Base-by-base conservation (phyloP, 2,888 invertebrate genomes). In the Agrochola litura region DNA sequence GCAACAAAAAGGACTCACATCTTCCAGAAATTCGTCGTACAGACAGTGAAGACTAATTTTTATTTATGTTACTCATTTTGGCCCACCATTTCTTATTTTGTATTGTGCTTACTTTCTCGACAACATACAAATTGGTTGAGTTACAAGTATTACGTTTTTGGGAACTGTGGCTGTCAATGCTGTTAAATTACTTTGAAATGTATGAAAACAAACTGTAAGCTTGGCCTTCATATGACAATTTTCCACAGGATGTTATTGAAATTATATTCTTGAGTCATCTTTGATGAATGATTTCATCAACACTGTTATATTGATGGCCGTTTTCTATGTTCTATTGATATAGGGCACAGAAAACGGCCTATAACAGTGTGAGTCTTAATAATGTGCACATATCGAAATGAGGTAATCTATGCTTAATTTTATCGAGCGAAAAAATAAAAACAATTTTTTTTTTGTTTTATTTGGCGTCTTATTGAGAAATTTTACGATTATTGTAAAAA, bases 61-160 rank as follows among this genome's bases (percentile, higher is more conserved):
- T 70, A 83, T 80, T 83, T 79, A 80, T 79, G 75, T 66, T 79
- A 68, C 65, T 76, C 77, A 80, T 80, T 81, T 70, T 43, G 66
- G 54, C 14, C 30, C 67, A 8, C 74, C 64, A 69, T 79, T 75
- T 71, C 46, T 67, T 63, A 58, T 82, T 77, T 77, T 76, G 30
- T 77, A 77, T 82, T 77, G 30, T 77, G 43, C 61, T 70, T 81
- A 66, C 56, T 61, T 70, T 46, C 41, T 25, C 49, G 60, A 70
- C 77, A 56, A 70, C 25, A 70, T 54, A 81, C 60, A 81, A 80
- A 77, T 81, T 67, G 43, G 37, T 70, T 37, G 25, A 56, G 46
- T 70, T 61, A 41, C 41, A 66, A 66, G 49, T 81, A 60, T 58
- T 56, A 77, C 30, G n/a, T 60, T 67, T 77, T 77, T 68, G 46